Evolutionary conservation across 2,113 vertebrate genomes (phyloP), one percentile per base, ranked within the genome.

Genomic region (Peromyscus leucopus): DNA sequence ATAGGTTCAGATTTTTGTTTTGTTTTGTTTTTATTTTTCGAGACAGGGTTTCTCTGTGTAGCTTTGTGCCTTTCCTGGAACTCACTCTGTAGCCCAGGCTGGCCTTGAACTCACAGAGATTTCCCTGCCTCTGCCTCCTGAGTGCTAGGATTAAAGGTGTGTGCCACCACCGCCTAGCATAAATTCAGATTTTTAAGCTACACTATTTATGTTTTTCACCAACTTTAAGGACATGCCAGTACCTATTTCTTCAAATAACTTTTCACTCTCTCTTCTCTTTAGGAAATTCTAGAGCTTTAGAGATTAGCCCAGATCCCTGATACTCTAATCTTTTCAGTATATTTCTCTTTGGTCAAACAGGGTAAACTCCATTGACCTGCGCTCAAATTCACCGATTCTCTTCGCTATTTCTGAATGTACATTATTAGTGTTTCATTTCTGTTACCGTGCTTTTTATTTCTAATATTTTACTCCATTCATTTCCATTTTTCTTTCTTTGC

Each of bases 181-280:
- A 11, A 8, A 9, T 51, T 79, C 24, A 80, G 28, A 31, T 97
- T 22, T 93, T 96, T 65, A 87, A 90, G 61, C 59, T 89, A 28
- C 59, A 55, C 2, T 39, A 11, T 67, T 93, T 91, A 79, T 46
- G 4, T 31, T 24, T 94, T 85, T 96, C 46, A 85, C 11, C 39
- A 51, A 39, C 84, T 75, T 65, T 63, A 57, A 80, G 42, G 5
- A 89, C n/a, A 46, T 80, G 48, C 79, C 28, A 51, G 24, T n/a
- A 69, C 57, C 36, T 76, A 71, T 75, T 79, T 84, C 26, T 93
- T 94, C 88, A 28, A 84, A 67, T 55, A 93, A 42, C 72, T 91
- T 92, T 94, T 87, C 57, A 90, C 7, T 92, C 19, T 92, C 24
- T 94, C n/a, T 31, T 74, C 19, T 72, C 10, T 88, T 90, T 84